A percentile compares a stretch with the other conserved stretches of the same genome.
Evolutionary conservation across 1,140 invertebrate species (phyloP).

Genomic region (Maniola jurtina): DNA sequence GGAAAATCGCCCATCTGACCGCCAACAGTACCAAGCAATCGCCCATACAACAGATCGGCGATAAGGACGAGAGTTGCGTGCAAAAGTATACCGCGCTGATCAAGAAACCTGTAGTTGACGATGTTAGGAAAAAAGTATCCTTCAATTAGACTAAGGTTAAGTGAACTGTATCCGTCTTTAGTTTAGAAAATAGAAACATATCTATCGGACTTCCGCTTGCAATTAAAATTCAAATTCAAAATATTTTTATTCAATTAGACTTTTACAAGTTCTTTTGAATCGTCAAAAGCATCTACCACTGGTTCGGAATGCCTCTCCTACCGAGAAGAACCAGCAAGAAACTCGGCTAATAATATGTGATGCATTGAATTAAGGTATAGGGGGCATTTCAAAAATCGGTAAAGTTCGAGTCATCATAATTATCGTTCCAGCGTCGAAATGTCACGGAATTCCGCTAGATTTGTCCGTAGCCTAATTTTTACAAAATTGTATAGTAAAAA

Average conservation of each 20-base stretch:
- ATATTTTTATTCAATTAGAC: no score
- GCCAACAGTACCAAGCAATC: slow-evolving; percentile 31
- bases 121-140: slow-evolving; percentile 64
- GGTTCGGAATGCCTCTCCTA: no score
- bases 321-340: no score
- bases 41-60: slow-evolving; percentile 14
- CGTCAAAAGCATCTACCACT: no score
- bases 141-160: slow-evolving; percentile 46
- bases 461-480: not conserved
- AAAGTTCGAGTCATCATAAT: no score
- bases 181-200: not conserved
- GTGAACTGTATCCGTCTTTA: not conserved
- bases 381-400: no score
- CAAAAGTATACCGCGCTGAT: slow-evolving; percentile 33
- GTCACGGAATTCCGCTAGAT: not conserved
- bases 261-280: no score
- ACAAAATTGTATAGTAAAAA: no score
- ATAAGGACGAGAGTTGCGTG: slow-evolving; percentile 35
- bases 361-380: no score
- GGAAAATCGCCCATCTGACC: slow-evolving; percentile 47
- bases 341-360: no score
- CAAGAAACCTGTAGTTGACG: slow-evolving; percentile 37
- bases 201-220: no score
- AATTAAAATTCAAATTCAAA: no score
- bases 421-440: not conserved